These are phyloP conservation scores for Agapornis roseicollis DNA, from an alignment of 2,113 vertebrate species.

Conservation along the genomic window DNA sequence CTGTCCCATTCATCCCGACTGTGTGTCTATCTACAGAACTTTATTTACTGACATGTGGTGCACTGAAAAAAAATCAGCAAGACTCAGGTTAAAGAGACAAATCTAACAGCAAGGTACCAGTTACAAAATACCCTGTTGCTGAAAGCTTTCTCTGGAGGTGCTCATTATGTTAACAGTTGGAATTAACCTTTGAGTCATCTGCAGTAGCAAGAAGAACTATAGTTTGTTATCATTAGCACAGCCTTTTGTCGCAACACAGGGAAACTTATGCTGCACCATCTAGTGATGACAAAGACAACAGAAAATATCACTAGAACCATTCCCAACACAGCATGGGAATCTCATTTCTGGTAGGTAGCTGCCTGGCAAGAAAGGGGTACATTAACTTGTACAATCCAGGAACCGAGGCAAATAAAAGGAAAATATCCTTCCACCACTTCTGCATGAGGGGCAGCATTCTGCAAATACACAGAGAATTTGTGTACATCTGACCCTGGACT, in stretches of 20 bases:
- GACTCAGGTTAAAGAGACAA: background rate
- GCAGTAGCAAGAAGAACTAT: background rate
- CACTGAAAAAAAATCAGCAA: background rate
- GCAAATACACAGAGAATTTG: background rate
- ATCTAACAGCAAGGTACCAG: background rate
- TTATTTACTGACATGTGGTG: background rate
- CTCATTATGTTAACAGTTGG: constrained; percentile 28
- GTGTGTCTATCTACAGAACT: background rate
- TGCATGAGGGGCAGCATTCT: background rate
- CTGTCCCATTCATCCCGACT: background rate
- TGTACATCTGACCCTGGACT: background rate
- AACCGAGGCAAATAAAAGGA: background rate
- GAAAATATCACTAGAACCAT: background rate
- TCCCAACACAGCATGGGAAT: background rate
- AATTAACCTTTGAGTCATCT: constrained; percentile 32
- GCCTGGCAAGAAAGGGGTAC: background rate
- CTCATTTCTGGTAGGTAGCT: background rate
- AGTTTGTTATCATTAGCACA: background rate
- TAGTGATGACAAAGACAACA: background rate
- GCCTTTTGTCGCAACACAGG: constrained; percentile 9
- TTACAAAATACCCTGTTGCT: background rate
- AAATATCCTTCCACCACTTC: background rate
- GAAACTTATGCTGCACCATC: background rate
- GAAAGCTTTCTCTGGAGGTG: background rate
- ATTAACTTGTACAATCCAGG: background rate